Base-by-base conservation (phyloP, 2,888 invertebrate species). In the Agrotis clavis region DNA sequence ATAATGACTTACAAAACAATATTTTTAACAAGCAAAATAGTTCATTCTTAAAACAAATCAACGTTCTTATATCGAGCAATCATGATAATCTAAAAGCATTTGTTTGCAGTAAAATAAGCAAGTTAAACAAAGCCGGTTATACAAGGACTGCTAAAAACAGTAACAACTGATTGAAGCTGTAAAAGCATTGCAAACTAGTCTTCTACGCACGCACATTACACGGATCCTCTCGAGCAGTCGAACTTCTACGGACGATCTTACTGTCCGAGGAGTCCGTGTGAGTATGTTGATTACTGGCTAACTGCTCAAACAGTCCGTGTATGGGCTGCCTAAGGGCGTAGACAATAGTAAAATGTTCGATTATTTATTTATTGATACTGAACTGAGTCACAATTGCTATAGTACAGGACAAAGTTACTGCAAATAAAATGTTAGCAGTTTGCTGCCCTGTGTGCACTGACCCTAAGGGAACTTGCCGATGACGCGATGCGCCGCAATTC, bases 21-120 rank as follows among this genome's bases (percentile, higher is more conserved):
- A 35, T 68, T 67, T 67, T 74, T 65, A n/a, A 70, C 51, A 61
- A 64, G 54, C 14, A 79, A 77, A 65, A 47, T n/a, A 62, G 61
- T 48, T 73, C 0, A 47, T 60, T 25, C 63, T 64, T 62, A 50
- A 18, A 68, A 79, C 62, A 74, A 57, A 53, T 59, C 45, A 79
- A 68, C 53, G n/a, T 67, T 51, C 57, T 56, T 16, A 14, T 14
- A 47, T 19, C n/a, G 16, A 70, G 47, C 30, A 21, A 51, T 18
- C 48, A 13, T 50, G 30, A 11, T 13, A 30, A n/a, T 5, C 1
- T 35, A 45, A 45, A 50, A 56, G n/a, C 48, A 21, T 19, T 56
- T 30, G 11, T 35, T 30, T 7, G 19, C 4, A 6, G 3, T 66
- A 13, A 6, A 56, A 30, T 66, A n/a, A 35, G n/a, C 18, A 18